Base-by-base conservation (phyloP, 2,888 invertebrate genomes). In the Polymixis lichenea region DNA sequence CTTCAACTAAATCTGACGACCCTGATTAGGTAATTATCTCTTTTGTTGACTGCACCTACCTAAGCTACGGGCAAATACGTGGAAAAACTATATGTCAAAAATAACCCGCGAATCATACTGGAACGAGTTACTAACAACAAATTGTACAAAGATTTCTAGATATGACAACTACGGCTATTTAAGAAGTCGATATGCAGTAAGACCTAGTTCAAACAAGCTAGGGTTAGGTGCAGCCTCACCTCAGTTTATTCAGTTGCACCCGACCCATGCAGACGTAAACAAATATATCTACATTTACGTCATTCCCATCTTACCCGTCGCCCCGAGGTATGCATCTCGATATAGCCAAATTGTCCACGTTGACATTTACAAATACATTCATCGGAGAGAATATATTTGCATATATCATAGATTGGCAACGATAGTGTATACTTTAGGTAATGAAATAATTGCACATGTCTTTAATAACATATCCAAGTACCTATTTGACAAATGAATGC, bases 241-340 rank as follows among this genome's bases (percentile, higher is more conserved):
- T 80, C 28, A 67, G 22, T 53, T 53, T 68, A 67, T 67, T 68
- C 38, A 53, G 46, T 55, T 68, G 73, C n/a, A 43, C 28, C 58
- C 64, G 46, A 22, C 43, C 67, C 2, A 49, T 51, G 53, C 72
- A 32, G 46, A 53, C 56, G 43, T 62, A 67, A 68, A 78, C 75
- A 79, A 68, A 60, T 61, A 60, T 65, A 60, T 60, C 46, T 65
- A 60, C 28, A 58, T 79, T 58, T 55, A 70, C 38, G 25, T 67
- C 72, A 79, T 56, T 72, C 32, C 32, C 58, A 78, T 62, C 38
- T 61, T 0, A 5, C n/a, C 46, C 19, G 53, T 38, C 25, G 8
- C 64, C 71, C 71, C 64, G 53, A 66, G 71, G 56, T 61, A 67
- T 25, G 11, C 22, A 25, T 71, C 56, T 78, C 55, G 46, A 70